Evolutionary conservation across 2,888 invertebrate genomes (phyloP), one percentile per base, ranked within the genome.

Genomic region (Malthinus seriepunctatus): DNA sequence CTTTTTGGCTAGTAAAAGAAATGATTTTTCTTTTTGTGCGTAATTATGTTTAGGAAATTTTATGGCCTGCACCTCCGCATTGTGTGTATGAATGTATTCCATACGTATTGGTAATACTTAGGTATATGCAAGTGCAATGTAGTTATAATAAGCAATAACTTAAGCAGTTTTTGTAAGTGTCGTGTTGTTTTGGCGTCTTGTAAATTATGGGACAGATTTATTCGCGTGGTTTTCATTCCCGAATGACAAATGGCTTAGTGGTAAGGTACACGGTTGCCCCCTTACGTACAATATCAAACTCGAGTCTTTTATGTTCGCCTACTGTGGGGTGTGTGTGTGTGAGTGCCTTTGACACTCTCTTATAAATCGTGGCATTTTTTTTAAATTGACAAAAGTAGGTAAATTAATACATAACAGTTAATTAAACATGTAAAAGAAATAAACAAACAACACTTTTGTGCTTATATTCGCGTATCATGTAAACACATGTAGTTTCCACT

Each of bases 151-250:
- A 75, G 76, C 75, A 71, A 76, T 76, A 76, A 76, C 71, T 76
- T 76, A 74, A 69, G 67, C 56, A 67, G 71, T 76, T 74, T 76
- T 76, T 75, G 71, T 71, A 71, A 68, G 69, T 73, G 75, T 74
- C 76, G 72, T 73, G 74, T 76, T 76, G 76, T 76, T 76, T 76
- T 76, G 76, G 75, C 75, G 72, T 73, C 63, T 62, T 56, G 73
- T 76, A 76, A 76, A 69, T 75, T 76, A 76, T 76, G 75, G 69
- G 74, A 75, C 76, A 75, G 73, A 75, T 76, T 76, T 75, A 76
- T 76, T 71, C 69, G 72, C 67, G 69, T 67, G 71, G 69, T 71
- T 73, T 72, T 71, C 72, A 71, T 72, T 71, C 69, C 68, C 42
- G 66, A 65, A 72, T 74, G 73, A 75, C 74, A 73, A 73, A 75